These are phyloP conservation scores for Agrotis puta DNA, from an alignment of 2,888 invertebrate genomes.

Conservation along the genomic window DNA sequence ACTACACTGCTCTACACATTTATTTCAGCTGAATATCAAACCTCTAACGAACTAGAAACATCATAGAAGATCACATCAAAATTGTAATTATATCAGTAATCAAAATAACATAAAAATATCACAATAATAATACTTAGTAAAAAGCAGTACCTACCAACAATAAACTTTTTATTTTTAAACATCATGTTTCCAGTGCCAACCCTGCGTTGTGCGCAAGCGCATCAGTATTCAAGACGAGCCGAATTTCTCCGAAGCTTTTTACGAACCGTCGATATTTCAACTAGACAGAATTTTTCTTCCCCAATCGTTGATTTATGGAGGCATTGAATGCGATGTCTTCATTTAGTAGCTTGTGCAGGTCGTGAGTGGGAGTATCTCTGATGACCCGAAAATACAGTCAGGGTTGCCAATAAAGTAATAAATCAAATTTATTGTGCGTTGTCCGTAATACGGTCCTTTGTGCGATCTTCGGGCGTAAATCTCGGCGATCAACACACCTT, in stretches of 20 bases:
- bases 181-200: slow-evolving; percentile 25
- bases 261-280: slow-evolving; percentile 77
- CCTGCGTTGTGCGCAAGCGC: slow-evolving; percentile 44
- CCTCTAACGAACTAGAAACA: neutral
- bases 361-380: slow-evolving; percentile 86
- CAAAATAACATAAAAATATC: no score
- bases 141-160: neutral
- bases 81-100: no score
- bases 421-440: slow-evolving; percentile 86
- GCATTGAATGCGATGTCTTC: slow-evolving; percentile 87
- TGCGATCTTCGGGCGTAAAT: slow-evolving; percentile 78
- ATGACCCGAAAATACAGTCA: slow-evolving; percentile 84
- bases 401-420: slow-evolving; percentile 84
- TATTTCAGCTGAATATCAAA: neutral
- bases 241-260: slow-evolving; percentile 64
- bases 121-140: no score
- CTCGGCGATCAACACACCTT: slow-evolving; percentile 76
- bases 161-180: no score
- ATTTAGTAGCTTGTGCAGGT: slow-evolving; percentile 85
- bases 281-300: slow-evolving; percentile 74
- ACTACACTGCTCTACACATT: neutral
- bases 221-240: slow-evolving; percentile 54
- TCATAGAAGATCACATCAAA: no score
- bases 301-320: slow-evolving; percentile 82
- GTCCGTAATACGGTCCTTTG: slow-evolving; percentile 81